Base-by-base conservation (phyloP, 2,888 invertebrate species). In the Ormyrus thymus region DNA sequence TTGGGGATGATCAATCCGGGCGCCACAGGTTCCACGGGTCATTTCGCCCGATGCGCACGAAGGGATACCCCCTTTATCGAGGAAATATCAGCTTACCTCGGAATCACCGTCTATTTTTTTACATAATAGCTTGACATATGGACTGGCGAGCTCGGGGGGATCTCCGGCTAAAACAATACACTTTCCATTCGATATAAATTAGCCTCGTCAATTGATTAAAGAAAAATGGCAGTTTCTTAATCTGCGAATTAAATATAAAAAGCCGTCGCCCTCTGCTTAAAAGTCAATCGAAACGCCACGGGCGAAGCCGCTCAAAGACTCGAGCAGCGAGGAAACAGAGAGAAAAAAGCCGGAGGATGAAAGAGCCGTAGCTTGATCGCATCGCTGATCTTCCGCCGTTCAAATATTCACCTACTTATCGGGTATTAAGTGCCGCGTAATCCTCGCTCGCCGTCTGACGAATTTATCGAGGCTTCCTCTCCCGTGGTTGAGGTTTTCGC, bases 381-480 rank as follows among this genome's bases (percentile, higher is more conserved):
- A 75, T 78, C 69, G 81, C 66, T 73, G 72, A 66, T 81, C 72
- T 56, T 29, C 29, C 29, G 73, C 8, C 48, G 79, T 73, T 80
- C 79, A 81, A 80, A 81, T 75, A 80, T 75, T 80, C 78, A 72
- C 74, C 79, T 81, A 79, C 79, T 81, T 81, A 81, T 80, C 71
- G 78, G 75, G 72, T 71, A 81, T 80, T 80, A 81, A 78, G 75
- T 79, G 64, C 70, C 66, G 73, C 78, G 78, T 80, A 78, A 76
- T 79, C 81, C 76, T 72, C 79, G 58, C 78, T 59, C 84, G 83
- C 80, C 84, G 85, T 85, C 85, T 86, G 85, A 86, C 84, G 82
- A 85, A 85, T 83, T 86, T 84, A 85, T 86, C 83, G 84, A 79
- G 81, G 70, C 76, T 69, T 71, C 45, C 66, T 66, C 70, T 76